Base-by-base conservation (phyloP, 2,797 vertebrate genomes). In the Rousettus madagascariensis region DNA sequence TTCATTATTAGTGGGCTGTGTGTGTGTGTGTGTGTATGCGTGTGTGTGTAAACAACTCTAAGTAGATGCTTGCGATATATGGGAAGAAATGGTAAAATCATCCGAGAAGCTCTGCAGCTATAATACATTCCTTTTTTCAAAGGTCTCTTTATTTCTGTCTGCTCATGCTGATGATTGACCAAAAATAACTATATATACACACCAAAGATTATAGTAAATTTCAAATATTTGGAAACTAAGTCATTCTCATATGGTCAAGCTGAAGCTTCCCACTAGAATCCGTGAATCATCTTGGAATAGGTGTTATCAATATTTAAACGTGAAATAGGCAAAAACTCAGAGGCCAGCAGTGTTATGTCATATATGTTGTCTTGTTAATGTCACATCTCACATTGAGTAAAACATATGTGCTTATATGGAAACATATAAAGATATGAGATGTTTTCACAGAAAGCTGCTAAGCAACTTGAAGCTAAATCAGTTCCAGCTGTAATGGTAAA, bases 391-490 rank as follows among this genome's bases (percentile, higher is more conserved):
- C 96, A 82, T 82, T 66, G 36, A 95, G 80, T 95, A 82, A 96
- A 96, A 93, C 95, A 80, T 79, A 63, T 78, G 79, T 77, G 63
- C 75, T 95, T 92, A 86, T 66, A 75, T 93, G 94, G 94, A 97
- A 95, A 93, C 91, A 94, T 92, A 83, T 43, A 94, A 97, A 97
- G 90, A 86, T 84, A 95, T 69, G 77, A 87, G 89, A 94, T 95
- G 65, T 91, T 97, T 97, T 84, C 80, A 94, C 53, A 69, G 66
- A 97, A 95, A 95, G 71, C 88, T 96, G 94, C 92, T 95, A 96
- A 95, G 91, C 83, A 96, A 96, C 59, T 36, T 84, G 61, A 80
- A 95, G 84, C 89, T 71, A 90, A 43, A 65, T 96, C 83, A 66
- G 66, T 96, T 97, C 95, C 90, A 94, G 49, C 20, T 95, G 59